Percentiles rank a stretch among this genome's conserved stretches.
These are phyloP conservation scores for Micrasema minimum DNA, from an alignment of 1,140 invertebrate genomes.

Conservation along the genomic window DNA sequence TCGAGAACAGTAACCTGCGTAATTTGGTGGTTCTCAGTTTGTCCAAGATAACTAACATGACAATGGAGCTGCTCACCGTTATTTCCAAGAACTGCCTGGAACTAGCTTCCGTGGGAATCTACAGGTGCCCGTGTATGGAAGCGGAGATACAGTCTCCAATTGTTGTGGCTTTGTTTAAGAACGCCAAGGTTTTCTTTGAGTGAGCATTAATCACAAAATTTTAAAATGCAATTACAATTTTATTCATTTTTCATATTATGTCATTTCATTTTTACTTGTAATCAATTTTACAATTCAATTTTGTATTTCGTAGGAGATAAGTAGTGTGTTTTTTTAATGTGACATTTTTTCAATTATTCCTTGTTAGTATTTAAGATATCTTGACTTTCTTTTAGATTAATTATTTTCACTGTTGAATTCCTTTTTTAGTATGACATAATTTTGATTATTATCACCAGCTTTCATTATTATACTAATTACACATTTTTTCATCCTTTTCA, in stretches of 20 bases:
- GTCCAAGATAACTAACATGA: slow-evolving; percentile 61
- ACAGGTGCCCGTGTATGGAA: slow-evolving; percentile 58
- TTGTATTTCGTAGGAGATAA: no score
- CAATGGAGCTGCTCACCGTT: slow-evolving; percentile 58
- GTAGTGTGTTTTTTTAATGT: no score
- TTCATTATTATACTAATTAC: no score
- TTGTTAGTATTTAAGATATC: no score
- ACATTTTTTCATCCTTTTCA: no score
- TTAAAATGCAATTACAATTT: background rate
- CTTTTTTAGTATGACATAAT: no score
- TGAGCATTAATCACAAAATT: background rate
- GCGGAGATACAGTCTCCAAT: background rate
- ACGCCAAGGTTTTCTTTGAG: slow-evolving; percentile 27
- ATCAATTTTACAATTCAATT: no score
- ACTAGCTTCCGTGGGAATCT: slow-evolving; percentile 62
- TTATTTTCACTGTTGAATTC: no score
- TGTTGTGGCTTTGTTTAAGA: slow-evolving; percentile 14
- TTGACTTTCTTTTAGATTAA: no score
- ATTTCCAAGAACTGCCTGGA: slow-evolving; percentile 62
- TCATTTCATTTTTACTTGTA: no score
- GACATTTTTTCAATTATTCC: no score
- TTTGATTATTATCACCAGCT: no score
- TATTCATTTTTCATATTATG: background rate
- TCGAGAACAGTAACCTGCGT: slow-evolving; percentile 56
- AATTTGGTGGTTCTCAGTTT: slow-evolving; percentile 61